phyloP scores from a whole-genome alignment of 1,140 invertebrate genomes.

The Plodia interpunctella region DNA sequence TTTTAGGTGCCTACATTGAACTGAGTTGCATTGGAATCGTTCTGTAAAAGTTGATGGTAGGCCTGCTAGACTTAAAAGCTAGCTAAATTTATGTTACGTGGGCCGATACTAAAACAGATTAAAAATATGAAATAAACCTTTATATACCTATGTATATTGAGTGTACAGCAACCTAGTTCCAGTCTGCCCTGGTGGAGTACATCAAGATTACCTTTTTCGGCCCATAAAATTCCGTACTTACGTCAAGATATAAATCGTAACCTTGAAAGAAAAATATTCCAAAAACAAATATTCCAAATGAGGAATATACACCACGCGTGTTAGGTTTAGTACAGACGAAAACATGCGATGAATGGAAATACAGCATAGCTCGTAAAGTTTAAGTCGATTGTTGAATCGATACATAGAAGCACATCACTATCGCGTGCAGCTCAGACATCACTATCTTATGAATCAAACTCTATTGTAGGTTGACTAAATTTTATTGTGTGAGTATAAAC shows the following conservation, averaged over 20 bases:
- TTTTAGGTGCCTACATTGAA: no score
- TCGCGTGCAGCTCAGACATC: conserved; percentile 52
- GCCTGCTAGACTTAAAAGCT: no score
- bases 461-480: conserved; percentile 3
- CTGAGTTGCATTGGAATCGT: no score
- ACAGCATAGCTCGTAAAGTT: conserved; percentile 21
- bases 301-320: not conserved
- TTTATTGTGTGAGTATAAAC: no score
- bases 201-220: not conserved
- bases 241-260: not conserved
- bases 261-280: not conserved
- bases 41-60: no score
- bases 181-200: not conserved
- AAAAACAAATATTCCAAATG: not conserved
- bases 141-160: no score
- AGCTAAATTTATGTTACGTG: no score
- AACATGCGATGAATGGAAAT: conserved; percentile 23
- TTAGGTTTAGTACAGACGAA: not conserved
- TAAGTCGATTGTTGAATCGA: conserved; percentile 54
- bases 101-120: no score
- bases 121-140: no score
- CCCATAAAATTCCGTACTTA: not conserved
- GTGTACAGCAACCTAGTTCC: not conserved
- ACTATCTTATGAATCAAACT: conserved; percentile 53
- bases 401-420: conserved; percentile 56